Base-by-base conservation (phyloP, 1,140 invertebrate genomes). In the Drosophila athabasca region DNA sequence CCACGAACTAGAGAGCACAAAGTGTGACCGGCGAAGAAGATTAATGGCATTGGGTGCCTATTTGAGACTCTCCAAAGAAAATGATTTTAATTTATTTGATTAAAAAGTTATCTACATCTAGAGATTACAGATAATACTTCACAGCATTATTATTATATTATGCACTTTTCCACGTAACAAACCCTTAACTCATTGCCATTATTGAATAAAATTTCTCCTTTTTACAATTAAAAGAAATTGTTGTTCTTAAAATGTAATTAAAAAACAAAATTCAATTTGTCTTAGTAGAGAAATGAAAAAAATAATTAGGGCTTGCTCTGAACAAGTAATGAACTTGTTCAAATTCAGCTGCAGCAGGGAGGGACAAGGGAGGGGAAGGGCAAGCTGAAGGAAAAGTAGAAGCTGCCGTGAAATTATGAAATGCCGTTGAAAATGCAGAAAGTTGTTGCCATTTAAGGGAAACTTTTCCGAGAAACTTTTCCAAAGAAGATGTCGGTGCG, bases 401-500 rank as follows among this genome's bases (percentile, higher is more conserved):
- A 39, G 11, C 35, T 44, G 60, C 43, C 46, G 62, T 52, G 24
- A 46, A 79, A 71, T 76, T 61, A 74, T 67, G 64, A 75, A 83
- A 76, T 41, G 65, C 29, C 79, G 39, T 48, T 53, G 29, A 43
- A 58, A 67, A 41, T 35, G 49, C 43, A 17, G 50, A 82, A 72
- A 79, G 80, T 84, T 83, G 59, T 62, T 84, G 62, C 71, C 62
- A 57, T 78, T 73, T 83, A 83, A 75, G 58, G 43, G 57, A 67
- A 65, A 77, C 62, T 49, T 50, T 15, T 1, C 26, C 22, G 9
- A 11, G 39, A 62, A 50, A 66, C 45, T 8, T 35, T 31, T 13
- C 1, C 35, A 50, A 50, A 50, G 45, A 68, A 45, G 41, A 54
- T 61, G 26, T 29, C 17, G 4, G 31, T 24, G 46, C 31, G 51